Percentiles rank a stretch among this genome's conserved stretches.
These are phyloP conservation scores for Notospermus geniculatus DNA, from an alignment of 1,140 invertebrate species.

Conservation along the genomic window DNA sequence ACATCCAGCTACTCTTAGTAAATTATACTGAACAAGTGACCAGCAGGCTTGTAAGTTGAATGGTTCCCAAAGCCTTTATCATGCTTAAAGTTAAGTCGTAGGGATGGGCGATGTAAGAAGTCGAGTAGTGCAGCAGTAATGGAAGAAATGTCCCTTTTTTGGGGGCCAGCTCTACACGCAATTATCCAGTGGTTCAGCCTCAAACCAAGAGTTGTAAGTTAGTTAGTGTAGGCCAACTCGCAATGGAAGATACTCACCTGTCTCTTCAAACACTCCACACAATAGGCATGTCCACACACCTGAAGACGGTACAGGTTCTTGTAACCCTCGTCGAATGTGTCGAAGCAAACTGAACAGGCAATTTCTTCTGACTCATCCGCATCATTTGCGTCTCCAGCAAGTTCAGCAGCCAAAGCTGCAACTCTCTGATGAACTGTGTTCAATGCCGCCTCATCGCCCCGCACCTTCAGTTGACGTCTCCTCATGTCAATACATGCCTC, in stretches of 20 bases:
- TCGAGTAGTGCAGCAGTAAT: no score
- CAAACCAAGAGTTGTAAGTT: no score
- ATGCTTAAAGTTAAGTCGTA: no score
- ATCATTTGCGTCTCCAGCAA: background rate
- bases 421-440: constrained; percentile 24
- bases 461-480: constrained; percentile 29
- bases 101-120: no score
- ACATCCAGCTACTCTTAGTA: no score
- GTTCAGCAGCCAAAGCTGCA: background rate
- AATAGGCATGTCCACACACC: constrained; percentile 45
- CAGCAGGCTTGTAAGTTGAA: no score
- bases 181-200: no score
- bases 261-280: constrained; percentile 31
- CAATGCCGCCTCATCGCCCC: constrained; percentile 28
- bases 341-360: constrained; percentile 41
- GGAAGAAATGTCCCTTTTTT: no score
- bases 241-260: constrained; percentile 24
- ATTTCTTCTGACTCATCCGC: constrained; percentile 15
- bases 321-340: constrained; percentile 27
- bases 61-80: no score
- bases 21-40: no score
- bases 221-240: constrained; percentile 28
- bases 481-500: constrained; percentile 22
- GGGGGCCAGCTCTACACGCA: no score
- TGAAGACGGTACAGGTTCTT: constrained; percentile 37